Conservation (phyloP, 2,113 vertebrate species). For the Nestor notabilis region DNA sequence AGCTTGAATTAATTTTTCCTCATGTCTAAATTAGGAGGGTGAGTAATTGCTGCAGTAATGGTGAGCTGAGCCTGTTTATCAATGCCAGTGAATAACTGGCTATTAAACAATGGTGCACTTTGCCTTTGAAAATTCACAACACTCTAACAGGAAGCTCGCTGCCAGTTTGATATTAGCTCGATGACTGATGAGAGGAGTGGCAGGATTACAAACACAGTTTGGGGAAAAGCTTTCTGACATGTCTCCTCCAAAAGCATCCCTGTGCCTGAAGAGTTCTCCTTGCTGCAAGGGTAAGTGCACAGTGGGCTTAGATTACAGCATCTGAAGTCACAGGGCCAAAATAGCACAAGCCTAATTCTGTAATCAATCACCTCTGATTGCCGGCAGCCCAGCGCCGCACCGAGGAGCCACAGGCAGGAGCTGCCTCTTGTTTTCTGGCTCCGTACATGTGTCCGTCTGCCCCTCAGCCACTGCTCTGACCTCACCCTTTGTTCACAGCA, state of each 20-base stretch:
- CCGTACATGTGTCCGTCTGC: background rate
- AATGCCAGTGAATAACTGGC: slow-evolving; percentile 64
- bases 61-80: slow-evolving; percentile 55
- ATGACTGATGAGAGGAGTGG: slow-evolving; percentile 63
- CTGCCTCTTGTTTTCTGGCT: background rate
- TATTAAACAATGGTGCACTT: slow-evolving; percentile 68
- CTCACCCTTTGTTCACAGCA: background rate
- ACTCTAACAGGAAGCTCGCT: slow-evolving; percentile 31
- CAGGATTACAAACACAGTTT: background rate
- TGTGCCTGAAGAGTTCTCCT: background rate
- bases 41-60: slow-evolving; percentile 61
- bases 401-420: background rate
- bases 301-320: background rate
- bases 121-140: slow-evolving; percentile 54
- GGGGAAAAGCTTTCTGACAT: background rate
- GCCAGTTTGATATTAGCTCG: background rate
- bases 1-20: slow-evolving; percentile 61
- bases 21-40: slow-evolving; percentile 61
- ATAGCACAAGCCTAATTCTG: slow-evolving; percentile 32
- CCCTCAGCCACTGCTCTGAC: background rate
- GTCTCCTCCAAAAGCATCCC: background rate
- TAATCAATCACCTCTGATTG: background rate
- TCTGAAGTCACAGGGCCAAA: slow-evolving; percentile 58
- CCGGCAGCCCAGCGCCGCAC: background rate
- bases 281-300: background rate